A percentile compares a stretch with the other conserved stretches of the same genome.
phyloP scores from a whole-genome alignment of 2,797 vertebrate genomes.

The Anolis apletophallus region DNA sequence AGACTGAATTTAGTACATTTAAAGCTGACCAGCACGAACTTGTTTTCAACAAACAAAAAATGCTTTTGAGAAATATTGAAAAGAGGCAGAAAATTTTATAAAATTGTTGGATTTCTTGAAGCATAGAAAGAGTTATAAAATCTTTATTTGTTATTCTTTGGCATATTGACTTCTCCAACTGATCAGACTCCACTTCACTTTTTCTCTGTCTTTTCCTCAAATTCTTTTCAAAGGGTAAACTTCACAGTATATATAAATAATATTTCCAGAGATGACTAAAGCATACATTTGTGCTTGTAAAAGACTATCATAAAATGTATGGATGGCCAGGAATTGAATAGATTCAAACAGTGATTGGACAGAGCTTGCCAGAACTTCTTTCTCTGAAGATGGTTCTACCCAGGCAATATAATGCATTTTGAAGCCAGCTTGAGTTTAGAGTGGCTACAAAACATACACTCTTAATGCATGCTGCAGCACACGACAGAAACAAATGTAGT shows the following conservation, averaged over 20 bases:
- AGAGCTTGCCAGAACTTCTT: too few species aligned
- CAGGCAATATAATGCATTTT: too few species aligned
- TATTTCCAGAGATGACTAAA: background rate
- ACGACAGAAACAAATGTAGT: too few species aligned
- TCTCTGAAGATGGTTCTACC: too few species aligned
- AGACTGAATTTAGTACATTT: background rate
- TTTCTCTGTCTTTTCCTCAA: background rate
- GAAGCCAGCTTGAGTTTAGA: too few species aligned
- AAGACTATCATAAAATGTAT: background rate
- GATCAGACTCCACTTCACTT: background rate
- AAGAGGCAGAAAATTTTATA: slow-evolving; percentile 6
- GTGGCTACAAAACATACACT: too few species aligned
- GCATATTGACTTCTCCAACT: background rate
- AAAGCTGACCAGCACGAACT: background rate
- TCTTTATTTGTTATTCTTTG: background rate
- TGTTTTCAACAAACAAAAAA: background rate
- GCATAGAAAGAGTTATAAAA: background rate
- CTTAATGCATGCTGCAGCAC: too few species aligned
- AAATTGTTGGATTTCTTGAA: background rate
- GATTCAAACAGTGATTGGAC: too few species aligned
- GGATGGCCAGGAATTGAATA: background rate
- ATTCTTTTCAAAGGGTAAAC: background rate
- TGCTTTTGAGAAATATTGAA: background rate
- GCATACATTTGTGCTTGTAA: background rate
- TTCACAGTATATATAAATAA: background rate